These are phyloP conservation scores for Uropetala carovei DNA, from an alignment of 2,888 invertebrate species.

Conservation along the genomic window DNA sequence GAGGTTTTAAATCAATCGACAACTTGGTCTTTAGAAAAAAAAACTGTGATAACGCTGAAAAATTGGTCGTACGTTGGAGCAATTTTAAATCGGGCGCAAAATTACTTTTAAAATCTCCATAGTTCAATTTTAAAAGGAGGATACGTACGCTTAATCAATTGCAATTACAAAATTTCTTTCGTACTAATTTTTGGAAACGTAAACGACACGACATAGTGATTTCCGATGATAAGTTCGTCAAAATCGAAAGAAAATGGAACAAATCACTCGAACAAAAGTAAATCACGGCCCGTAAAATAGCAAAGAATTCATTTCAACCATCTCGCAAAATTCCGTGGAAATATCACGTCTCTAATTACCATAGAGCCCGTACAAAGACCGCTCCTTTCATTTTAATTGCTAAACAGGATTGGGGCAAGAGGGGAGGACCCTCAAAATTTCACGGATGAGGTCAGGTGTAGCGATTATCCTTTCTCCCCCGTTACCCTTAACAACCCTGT, in stretches of 20 bases:
- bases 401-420: background rate
- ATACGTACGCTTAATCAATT: too few relatives aligned
- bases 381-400: constrained; percentile 31
- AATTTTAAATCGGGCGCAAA: background rate
- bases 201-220: too few relatives aligned
- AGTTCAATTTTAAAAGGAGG: too few relatives aligned
- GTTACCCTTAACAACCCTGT: background rate
- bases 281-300: too few relatives aligned
- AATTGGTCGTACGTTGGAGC: background rate
- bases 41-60: background rate
- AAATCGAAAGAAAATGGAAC: too few relatives aligned
- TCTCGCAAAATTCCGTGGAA: background rate
- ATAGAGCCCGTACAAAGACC: background rate
- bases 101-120: too few relatives aligned
- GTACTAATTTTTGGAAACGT: too few relatives aligned
- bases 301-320: too few relatives aligned
- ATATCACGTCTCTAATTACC: background rate
- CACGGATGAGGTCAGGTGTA: constrained; percentile 33
- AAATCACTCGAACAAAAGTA: too few relatives aligned
- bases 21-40: background rate
- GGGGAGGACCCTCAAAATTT: background rate
- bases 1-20: background rate
- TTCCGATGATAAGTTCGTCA: too few relatives aligned
- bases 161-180: too few relatives aligned
- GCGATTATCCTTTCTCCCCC: constrained; percentile 48